Conservation (phyloP, 1,140 invertebrate species). For the Plectus sambesii region DNA sequence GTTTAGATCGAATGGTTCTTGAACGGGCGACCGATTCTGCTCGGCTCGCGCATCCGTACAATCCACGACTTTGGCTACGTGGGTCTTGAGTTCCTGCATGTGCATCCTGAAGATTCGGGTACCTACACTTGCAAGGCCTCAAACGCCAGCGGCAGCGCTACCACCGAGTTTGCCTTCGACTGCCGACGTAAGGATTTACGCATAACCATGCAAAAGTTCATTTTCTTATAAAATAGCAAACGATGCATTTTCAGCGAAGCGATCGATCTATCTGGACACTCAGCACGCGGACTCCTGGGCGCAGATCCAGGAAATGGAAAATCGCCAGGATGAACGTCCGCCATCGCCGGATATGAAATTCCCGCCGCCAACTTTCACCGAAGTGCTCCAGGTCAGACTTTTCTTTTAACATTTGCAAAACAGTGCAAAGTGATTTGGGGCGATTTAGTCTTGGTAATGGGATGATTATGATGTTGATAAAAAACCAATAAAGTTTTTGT, state of each 20-base stretch:
- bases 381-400: conserved; percentile 19
- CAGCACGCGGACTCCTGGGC: conserved; percentile 77
- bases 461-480: no score
- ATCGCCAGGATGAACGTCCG: conserved; percentile 22
- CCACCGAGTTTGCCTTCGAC: conserved; percentile 73
- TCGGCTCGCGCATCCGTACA: conserved; percentile 71
- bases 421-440: conserved; percentile 15
- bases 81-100: conserved; percentile 69
- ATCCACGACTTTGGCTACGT: conserved; percentile 92
- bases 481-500: no score
- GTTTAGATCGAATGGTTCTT: conserved; percentile 41
- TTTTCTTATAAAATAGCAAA: background rate
- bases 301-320: conserved; percentile 61
- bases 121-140: conserved; percentile 80
- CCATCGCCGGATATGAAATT: conserved; percentile 29
- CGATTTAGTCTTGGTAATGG: no score
- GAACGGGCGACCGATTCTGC: conserved; percentile 35
- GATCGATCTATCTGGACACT: conserved; percentile 40
- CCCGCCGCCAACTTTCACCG: conserved; percentile 37
- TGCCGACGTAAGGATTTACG: conserved; percentile 11
- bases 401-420: background rate
- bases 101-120: conserved; percentile 85
- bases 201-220: background rate
- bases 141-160: conserved; percentile 81
- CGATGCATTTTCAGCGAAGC: conserved; percentile 19